Conservation (phyloP, 2,797 vertebrate genomes). For the Liparis tanakae region DNA sequence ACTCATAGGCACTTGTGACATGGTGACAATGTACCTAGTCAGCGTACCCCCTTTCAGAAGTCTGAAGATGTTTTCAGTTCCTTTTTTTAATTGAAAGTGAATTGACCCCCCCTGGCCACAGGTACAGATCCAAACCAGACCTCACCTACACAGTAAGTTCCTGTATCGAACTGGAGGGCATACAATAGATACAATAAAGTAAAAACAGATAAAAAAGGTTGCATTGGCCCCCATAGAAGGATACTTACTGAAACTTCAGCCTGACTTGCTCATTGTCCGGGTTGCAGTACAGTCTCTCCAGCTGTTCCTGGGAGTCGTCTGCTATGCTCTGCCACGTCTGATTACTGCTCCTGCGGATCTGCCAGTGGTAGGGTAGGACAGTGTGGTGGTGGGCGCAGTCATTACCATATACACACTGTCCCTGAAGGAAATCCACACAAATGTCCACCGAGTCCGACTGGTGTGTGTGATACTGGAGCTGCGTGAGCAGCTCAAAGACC, state of each 20-base stretch:
- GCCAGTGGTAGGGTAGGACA: slow-evolving; percentile 96
- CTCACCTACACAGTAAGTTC: slow-evolving; percentile 9
- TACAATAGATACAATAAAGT: not conserved
- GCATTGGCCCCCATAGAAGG: slow-evolving; percentile 10
- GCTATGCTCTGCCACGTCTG: slow-evolving; percentile 94
- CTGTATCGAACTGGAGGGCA: slow-evolving; percentile 13
- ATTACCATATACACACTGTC: slow-evolving; percentile 91
- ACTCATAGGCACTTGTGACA: slow-evolving; percentile 24
- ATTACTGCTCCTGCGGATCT: slow-evolving; percentile 88
- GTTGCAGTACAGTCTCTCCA: slow-evolving; percentile 99
- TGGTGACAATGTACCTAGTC: slow-evolving; percentile 37
- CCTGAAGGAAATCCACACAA: slow-evolving; percentile 97
- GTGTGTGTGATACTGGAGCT: slow-evolving; percentile 98
- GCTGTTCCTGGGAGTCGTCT: slow-evolving; percentile 97
- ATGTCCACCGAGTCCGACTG: slow-evolving; percentile 93
- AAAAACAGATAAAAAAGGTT: slow-evolving; percentile 11
- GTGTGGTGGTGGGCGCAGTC: slow-evolving; percentile 97
- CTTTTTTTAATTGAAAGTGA: slow-evolving; percentile 52
- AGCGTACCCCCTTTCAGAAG: not conserved
- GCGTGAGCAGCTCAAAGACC: slow-evolving; percentile 97
- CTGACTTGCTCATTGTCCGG: slow-evolving; percentile 97
- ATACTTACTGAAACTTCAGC: slow-evolving; percentile 94
- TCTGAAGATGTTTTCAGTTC: slow-evolving; percentile 45
- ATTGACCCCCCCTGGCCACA: slow-evolving; percentile 13
- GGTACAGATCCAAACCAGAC: slow-evolving; percentile 29